These are phyloP conservation scores for Chloroceryle aenea DNA, from an alignment of 2,113 vertebrate species.

Conservation along the genomic window DNA sequence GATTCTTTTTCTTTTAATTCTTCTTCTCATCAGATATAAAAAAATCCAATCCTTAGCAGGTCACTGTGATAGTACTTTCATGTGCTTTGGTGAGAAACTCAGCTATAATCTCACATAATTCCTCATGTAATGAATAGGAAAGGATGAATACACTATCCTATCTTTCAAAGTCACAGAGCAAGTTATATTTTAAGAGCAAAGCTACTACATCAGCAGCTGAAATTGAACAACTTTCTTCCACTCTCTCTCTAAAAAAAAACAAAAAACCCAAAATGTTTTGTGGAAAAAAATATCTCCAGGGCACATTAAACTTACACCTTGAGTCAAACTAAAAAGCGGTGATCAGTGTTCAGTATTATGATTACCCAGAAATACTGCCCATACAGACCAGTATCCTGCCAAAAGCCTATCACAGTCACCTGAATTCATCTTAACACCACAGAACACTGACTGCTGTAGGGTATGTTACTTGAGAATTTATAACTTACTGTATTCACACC, in stretches of 20 bases:
- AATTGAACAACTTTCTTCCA: background rate
- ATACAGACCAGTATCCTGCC: background rate
- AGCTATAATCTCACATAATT: background rate
- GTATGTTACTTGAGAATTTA: background rate
- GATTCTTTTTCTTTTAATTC: accelerated
- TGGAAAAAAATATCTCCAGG: too few species aligned
- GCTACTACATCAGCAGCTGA: background rate
- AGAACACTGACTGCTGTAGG: background rate
- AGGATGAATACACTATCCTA: background rate
- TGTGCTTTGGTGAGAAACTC: background rate
- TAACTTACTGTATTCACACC: background rate
- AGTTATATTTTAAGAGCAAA: background rate
- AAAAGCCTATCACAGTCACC: background rate
- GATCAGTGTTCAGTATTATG: background rate
- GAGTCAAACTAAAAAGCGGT: background rate
- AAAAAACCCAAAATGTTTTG: background rate
- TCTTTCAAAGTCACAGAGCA: background rate
- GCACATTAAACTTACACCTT: background rate
- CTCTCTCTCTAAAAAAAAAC: too few species aligned
- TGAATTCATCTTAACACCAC: background rate
- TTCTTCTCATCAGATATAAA: background rate
- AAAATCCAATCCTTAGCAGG: background rate
- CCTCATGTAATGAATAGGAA: background rate
- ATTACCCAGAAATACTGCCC: background rate
- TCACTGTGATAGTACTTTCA: background rate